Base-by-base conservation (phyloP, 2,797 vertebrate genomes). In the Coregonus sp. region DNA sequence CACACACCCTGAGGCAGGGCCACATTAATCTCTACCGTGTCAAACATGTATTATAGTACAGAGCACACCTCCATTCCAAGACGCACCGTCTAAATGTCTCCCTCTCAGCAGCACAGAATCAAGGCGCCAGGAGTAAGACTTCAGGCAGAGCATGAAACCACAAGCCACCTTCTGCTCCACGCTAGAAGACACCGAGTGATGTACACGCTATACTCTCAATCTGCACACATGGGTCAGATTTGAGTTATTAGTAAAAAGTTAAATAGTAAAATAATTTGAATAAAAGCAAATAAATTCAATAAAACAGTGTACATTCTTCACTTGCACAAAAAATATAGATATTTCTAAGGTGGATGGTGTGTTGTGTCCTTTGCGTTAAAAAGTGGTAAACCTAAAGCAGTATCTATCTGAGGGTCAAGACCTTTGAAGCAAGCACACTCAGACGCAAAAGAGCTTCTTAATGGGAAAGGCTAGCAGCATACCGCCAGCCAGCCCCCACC, bases 391-490 rank as follows among this genome's bases (percentile, higher is more conserved):
- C 1, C 37, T 40, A 16, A 74, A 70, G 72, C 50, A 47, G 31
- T 37, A 5, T 54, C 66, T 16, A 50, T 16, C 15, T 54, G 65
- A n/a, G 29, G 50, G 47, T 54, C 29, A 68, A 31, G 59, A 50
- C 40, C 40, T 40, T 51, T 20, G 18, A 47, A 76, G 66, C 66
- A 72, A 68, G 54, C 70, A 74, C 61, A 77, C 51, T 70, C 89
- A 40, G 89, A 90, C 78, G 33, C 72, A 83, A 78, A 81, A 76
- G 18, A 2, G 71, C 73, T 31, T 65, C 85, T 94, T 94, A 94
- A 93, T 93, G 94, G 94, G 94, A 95, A 95, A 88, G 88, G 89
- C 86, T 79, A 88, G 71, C 65, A 63, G 51, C 79, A 77, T 29
- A 86, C 82, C 80, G 83, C 70, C 72, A 85, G 79, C 54, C 81